Conservation (phyloP, 2,113 vertebrate genomes). For the Centropus bengalensis region DNA sequence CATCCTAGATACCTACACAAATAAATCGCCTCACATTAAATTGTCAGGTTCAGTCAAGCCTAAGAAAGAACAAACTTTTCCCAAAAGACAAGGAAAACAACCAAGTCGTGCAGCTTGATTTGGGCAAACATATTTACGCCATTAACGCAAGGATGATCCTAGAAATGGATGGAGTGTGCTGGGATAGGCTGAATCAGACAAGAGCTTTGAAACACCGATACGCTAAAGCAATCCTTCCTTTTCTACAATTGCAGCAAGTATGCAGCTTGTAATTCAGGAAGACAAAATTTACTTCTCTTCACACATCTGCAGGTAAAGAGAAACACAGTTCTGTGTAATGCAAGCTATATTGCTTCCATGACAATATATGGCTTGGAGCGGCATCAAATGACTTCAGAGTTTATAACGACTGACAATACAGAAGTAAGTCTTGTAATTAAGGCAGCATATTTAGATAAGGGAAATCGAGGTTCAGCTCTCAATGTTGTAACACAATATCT, state of each 20-base stretch:
- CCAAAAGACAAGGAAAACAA: background rate
- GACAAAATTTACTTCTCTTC: background rate
- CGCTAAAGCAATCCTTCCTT: background rate
- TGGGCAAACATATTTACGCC: background rate
- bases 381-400: background rate
- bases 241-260: background rate
- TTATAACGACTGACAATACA: background rate
- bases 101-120: background rate
- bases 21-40: background rate
- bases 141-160: background rate
- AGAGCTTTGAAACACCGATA: background rate
- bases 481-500: background rate
- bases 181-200: background rate
- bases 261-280: background rate
- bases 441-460: background rate
- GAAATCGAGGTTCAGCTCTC: background rate
- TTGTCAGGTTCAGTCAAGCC: background rate
- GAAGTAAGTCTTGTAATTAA: background rate
- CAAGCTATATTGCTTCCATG: background rate
- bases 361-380: background rate
- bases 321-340: background rate
- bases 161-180: background rate
- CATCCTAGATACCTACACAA: background rate
- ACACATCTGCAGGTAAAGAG: background rate
- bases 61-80: background rate